phyloP scores from a whole-genome alignment of 2,888 invertebrate genomes.

The Folsomia manolachei region DNA sequence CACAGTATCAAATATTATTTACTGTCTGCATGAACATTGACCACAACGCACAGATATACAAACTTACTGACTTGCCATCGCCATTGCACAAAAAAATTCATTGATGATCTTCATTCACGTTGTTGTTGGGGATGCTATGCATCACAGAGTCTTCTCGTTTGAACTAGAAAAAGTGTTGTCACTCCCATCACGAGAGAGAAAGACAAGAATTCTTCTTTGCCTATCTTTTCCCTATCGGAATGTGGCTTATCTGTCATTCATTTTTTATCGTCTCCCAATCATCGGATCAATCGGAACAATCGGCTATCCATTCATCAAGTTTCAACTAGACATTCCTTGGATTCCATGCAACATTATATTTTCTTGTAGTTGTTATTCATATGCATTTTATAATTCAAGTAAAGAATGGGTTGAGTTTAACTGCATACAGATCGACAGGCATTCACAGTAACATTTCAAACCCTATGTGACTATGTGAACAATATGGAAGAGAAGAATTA shows the following conservation, averaged over 20 bases:
- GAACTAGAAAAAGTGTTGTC: background rate
- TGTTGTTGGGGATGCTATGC: background rate
- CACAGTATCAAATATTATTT: background rate
- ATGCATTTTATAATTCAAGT: background rate
- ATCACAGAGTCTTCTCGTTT: too few species aligned
- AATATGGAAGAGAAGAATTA: background rate
- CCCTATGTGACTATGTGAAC: too few species aligned
- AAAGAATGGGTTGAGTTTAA: constrained; percentile 1
- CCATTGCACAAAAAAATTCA: constrained; percentile 7
- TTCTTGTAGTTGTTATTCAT: background rate
- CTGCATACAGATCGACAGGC: too few species aligned
- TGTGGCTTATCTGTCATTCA: constrained; percentile 25
- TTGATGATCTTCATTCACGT: constrained; percentile 1
- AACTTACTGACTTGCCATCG: background rate
- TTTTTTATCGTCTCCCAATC: constrained; percentile 44
- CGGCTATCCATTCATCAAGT: background rate
- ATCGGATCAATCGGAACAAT: constrained; percentile 28
- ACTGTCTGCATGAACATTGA: background rate
- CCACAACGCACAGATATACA: too few species aligned
- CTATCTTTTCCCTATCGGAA: background rate
- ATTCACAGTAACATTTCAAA: background rate
- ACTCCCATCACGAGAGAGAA: background rate
- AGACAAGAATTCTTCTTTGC: background rate
- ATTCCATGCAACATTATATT: constrained; percentile 6
- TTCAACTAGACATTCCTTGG: background rate